phyloP scores from a whole-genome alignment of 2,888 invertebrate genomes.

The Tetramorium bicarinatum region DNA sequence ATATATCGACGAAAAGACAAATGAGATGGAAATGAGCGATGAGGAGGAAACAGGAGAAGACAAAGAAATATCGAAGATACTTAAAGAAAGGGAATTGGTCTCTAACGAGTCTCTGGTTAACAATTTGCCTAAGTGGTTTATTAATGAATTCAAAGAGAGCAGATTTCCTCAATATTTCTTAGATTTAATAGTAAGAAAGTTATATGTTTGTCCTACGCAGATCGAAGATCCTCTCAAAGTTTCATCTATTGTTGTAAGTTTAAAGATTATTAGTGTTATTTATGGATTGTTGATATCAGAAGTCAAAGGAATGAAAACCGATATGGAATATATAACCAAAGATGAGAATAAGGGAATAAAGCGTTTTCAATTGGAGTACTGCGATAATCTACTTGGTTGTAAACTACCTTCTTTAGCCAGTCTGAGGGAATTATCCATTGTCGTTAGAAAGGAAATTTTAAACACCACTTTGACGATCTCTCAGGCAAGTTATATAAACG shows the following conservation, averaged over 20 bases:
- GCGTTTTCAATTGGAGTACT: conserved; percentile 65
- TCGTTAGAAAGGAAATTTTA: conserved; percentile 84
- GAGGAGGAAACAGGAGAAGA: conserved; percentile 72
- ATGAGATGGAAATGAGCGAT: conserved; percentile 57
- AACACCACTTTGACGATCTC: conserved; percentile 87
- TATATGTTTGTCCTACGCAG: conserved; percentile 90
- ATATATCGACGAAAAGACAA: conserved; percentile 57
- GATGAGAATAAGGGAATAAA: conserved; percentile 71
- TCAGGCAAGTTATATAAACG: conserved; percentile 80
- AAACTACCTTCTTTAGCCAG: conserved; percentile 83
- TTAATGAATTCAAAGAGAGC: conserved; percentile 89
- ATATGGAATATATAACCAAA: conserved; percentile 82
- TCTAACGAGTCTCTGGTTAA: conserved; percentile 49
- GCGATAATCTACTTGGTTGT: conserved; percentile 62
- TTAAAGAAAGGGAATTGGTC: neutral
- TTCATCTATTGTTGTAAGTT: conserved; percentile 88
- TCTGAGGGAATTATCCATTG: conserved; percentile 80
- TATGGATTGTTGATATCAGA: conserved; percentile 85
- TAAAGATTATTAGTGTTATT: conserved; percentile 89
- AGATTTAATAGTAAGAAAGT: conserved; percentile 89
- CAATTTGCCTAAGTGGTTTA: conserved; percentile 88
- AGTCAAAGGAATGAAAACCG: conserved; percentile 57
- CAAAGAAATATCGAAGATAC: conserved; percentile 59
- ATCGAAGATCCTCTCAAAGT: conserved; percentile 90
- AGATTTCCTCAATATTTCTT: conserved; percentile 90